These are phyloP conservation scores for Echiichthys vipera DNA, from an alignment of 2,797 vertebrate genomes.

Conservation along the genomic window DNA sequence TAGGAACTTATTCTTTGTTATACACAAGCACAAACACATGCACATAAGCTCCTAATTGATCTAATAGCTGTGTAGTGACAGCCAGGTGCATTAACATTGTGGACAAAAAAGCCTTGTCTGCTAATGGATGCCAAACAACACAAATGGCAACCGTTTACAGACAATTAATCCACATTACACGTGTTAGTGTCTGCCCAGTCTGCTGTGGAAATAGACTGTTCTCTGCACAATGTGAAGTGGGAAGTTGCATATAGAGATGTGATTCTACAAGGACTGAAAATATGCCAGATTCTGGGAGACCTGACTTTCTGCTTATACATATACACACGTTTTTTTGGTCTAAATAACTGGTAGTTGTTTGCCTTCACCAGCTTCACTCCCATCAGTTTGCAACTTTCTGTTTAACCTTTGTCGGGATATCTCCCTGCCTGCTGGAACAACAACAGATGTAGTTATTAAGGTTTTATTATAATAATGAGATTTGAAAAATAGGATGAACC, in stretches of 20 bases:
- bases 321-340: not conserved
- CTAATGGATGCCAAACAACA: conserved; percentile 27
- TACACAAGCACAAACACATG: not conserved
- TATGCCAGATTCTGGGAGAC: too few species aligned
- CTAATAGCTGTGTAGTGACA: conserved; percentile 1
- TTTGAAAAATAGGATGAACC: not conserved
- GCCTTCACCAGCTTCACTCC: conserved; percentile 8
- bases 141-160: conserved; percentile 26
- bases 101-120: not conserved
- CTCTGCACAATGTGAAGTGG: not conserved
- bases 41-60: conserved; percentile 10
- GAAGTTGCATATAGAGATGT: not conserved
- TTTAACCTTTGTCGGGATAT: conserved; percentile 4
- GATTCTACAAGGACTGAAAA: not conserved
- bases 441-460: not conserved
- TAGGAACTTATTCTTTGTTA: conserved; percentile 8
- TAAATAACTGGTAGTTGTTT: conserved; percentile 1
- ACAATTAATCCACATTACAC: conserved; percentile 22
- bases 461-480: conserved; percentile 3
- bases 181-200: conserved; percentile 2
- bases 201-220: conserved; percentile 2
- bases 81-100: not conserved
- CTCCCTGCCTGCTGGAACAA: not conserved
- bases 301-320: conserved; percentile 1
- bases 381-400: not conserved